Conservation (phyloP, 2,797 vertebrate species). For the Chaetophractus vellerosus region DNA sequence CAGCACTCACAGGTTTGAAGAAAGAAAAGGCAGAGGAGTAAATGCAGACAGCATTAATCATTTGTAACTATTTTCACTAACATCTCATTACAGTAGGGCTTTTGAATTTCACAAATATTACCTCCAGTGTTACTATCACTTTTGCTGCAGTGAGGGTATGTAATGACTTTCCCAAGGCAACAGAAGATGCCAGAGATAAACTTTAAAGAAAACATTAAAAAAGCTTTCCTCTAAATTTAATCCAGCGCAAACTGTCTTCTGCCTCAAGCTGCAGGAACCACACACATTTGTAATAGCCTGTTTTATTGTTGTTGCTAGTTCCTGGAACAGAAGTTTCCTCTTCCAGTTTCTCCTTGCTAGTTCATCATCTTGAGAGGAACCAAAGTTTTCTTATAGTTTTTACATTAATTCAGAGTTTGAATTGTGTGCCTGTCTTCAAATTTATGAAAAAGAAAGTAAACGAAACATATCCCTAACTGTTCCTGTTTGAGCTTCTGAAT, state of each 20-base stretch:
- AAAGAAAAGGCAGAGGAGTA: background rate
- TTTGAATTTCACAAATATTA: background rate
- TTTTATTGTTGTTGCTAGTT: conserved; percentile 6
- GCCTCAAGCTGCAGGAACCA: background rate
- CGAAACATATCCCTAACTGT: background rate
- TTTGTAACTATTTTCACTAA: background rate
- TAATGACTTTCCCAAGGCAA: background rate
- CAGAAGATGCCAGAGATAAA: background rate
- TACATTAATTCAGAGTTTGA: conserved; percentile 62
- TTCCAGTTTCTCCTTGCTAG: conserved; percentile 14
- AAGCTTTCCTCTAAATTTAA: conserved; percentile 29
- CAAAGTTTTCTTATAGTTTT: conserved; percentile 48
- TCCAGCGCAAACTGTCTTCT: conserved; percentile 43
- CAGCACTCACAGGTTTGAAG: background rate
- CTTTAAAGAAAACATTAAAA: too few species aligned
- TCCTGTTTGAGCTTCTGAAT: conserved; percentile 53
- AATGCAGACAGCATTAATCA: background rate
- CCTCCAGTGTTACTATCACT: background rate
- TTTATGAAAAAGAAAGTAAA: conserved; percentile 43
- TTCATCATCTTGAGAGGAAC: conserved; percentile 59
- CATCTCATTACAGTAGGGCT: background rate
- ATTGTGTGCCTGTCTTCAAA: conserved; percentile 5
- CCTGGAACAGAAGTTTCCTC: conserved; percentile 32
- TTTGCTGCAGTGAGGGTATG: background rate
- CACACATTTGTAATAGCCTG: background rate